Base-by-base conservation (phyloP, 1,140 invertebrate species). In the Gerris buenoi region DNA sequence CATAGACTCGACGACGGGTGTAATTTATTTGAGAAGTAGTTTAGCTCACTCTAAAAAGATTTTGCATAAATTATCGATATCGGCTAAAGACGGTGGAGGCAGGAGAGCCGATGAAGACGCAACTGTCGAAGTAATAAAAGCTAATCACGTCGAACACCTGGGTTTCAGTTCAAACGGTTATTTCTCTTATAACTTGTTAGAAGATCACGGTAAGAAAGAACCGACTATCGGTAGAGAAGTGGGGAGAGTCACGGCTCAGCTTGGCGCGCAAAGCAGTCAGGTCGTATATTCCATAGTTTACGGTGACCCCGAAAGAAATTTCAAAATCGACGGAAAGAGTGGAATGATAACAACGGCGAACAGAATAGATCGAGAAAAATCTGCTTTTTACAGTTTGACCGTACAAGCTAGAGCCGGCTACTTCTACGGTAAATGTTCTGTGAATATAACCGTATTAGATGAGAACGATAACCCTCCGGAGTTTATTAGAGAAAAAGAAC, bases 381-480 rank as follows among this genome's bases (percentile, higher is more conserved):
- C 83, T 70, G 79, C 86, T 22, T 80, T 82, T 59, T 97, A 97
- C 76, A 85, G 80, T 66, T 80, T 98, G 27, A 84, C 83, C 70
- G 80, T 95, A 0, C 81, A 88, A 22, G 94, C 92, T 0, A 82
- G 83, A 76, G 79, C 81, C 66, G 82, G 84, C 25, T 75, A 85
- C 14, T 82, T 86, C 0, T 88, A 85, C 72, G 89, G 87, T 0
- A 83, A 85, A 70, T 88, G 85, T 27, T 79, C 77, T 14, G 88
- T 95, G 0, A 89, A 88, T 69, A 85, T 99, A 57, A 85, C 85
- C 0, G 80, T 98, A 0, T 77, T 88, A n/a, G 94, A 97, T 78
- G 80, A 93, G 1, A 97, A 98, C 75, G 95, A 98, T 76, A 94
- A 95, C 77, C 83, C 86, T 46, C 94, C 95, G 0, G 80, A 83